Percentiles rank a stretch among this genome's conserved stretches.
Conservation (phyloP, 2,113 vertebrate genomes). For the Laterallus jamaicensis region DNA sequence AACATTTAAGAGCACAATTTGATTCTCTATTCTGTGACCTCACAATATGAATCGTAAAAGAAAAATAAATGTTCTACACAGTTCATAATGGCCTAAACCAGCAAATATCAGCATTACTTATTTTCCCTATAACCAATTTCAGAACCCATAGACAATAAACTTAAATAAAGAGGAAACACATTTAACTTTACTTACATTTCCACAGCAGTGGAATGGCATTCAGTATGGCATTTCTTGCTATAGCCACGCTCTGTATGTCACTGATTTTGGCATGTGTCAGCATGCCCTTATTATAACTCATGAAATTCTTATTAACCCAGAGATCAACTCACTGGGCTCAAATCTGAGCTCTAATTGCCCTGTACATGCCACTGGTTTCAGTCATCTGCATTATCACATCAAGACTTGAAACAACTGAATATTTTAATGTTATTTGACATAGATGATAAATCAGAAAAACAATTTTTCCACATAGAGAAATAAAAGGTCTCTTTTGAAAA, state of each 20-base stretch:
- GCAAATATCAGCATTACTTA: not conserved
- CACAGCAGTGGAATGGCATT: not conserved
- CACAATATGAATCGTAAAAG: rapidly evolving
- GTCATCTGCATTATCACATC: not conserved
- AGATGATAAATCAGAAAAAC: not conserved
- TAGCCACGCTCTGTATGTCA: not conserved
- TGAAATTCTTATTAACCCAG: constrained; percentile 9
- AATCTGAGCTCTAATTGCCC: not conserved
- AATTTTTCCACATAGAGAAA: not conserved
- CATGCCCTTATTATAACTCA: not conserved
- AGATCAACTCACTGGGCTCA: not conserved
- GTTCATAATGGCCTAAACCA: not conserved
- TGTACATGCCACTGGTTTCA: not conserved
- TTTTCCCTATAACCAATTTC: not conserved
- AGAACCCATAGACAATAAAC: not conserved
- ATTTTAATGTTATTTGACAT: constrained; percentile 13
- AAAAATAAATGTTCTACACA: not conserved
- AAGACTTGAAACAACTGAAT: not conserved
- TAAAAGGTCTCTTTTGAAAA: not conserved
- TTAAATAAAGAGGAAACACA: not conserved
- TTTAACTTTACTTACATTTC: not conserved
- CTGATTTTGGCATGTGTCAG: not conserved
- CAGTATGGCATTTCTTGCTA: not conserved
- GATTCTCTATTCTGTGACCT: not conserved
- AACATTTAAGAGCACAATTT: not conserved